phyloP scores from a whole-genome alignment of 2,888 invertebrate species.

The Mantis religiosa region DNA sequence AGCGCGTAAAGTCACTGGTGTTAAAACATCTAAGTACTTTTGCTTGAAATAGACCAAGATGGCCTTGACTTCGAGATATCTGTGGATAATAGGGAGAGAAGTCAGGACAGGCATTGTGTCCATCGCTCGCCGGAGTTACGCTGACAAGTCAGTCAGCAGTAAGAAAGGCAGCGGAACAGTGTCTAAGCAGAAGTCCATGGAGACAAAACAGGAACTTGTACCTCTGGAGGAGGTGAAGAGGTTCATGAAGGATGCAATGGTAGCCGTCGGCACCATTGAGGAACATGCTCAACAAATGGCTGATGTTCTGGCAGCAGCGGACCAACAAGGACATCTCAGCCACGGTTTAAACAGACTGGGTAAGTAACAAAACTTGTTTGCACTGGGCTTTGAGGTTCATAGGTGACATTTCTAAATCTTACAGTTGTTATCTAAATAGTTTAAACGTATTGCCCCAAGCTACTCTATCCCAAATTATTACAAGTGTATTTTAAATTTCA shows the following conservation, averaged over 20 bases:
- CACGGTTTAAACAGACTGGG: slow-evolving; percentile 82
- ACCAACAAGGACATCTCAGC: slow-evolving; percentile 78
- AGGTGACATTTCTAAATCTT: too few relatives aligned
- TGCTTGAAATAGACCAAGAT: not conserved
- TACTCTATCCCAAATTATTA: too few relatives aligned
- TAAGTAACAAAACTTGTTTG: slow-evolving; percentile 39
- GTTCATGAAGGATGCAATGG: slow-evolving; percentile 40
- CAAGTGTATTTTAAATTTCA: too few relatives aligned
- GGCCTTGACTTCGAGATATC: not conserved
- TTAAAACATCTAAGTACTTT: not conserved
- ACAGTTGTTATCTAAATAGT: too few relatives aligned
- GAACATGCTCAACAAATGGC: slow-evolving; percentile 62
- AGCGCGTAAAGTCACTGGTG: not conserved
- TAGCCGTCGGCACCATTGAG: slow-evolving; percentile 56
- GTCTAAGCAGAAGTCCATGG: not conserved
- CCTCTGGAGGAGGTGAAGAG: not conserved
- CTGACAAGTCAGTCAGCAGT: not conserved
- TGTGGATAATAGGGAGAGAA: not conserved
- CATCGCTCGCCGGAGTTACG: not conserved
- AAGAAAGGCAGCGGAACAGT: not conserved
- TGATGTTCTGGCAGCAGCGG: slow-evolving; percentile 68
- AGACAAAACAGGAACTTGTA: not conserved
- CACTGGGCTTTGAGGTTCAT: not conserved
- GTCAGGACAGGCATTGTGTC: not conserved
- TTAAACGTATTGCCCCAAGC: too few relatives aligned